A percentile compares a stretch with the other conserved stretches of the same genome.
Evolutionary conservation across 2,888 invertebrate genomes (phyloP).

Genomic region (Junonia oenone): DNA sequence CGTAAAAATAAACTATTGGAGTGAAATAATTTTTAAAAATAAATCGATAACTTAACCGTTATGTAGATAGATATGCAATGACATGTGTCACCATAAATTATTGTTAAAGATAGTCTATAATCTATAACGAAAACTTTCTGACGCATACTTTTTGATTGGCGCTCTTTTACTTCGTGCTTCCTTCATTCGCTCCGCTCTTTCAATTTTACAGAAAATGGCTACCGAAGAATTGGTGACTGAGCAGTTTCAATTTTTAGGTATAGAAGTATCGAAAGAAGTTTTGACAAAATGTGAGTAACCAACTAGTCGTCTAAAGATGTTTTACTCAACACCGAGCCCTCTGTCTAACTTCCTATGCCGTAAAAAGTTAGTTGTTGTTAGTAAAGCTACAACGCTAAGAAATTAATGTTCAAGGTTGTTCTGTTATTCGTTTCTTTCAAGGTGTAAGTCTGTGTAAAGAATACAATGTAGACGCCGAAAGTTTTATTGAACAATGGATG

Average conservation of each 20-base stretch:
- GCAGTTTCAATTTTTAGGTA: conserved; percentile 82
- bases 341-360: conserved; percentile 15
- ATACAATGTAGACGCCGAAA: conserved; percentile 82
- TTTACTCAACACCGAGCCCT: conserved; percentile 8
- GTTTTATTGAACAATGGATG: conserved; percentile 88
- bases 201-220: conserved; percentile 70
- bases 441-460: conserved; percentile 83
- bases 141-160: conserved; percentile 47
- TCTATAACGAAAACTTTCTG: conserved; percentile 38
- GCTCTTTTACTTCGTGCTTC: conserved; percentile 45
- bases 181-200: conserved; percentile 42
- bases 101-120: conserved; percentile 18
- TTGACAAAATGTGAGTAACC: conserved; percentile 77
- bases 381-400: conserved; percentile 39
- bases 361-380: conserved; percentile 36
- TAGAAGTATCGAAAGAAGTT: conserved; percentile 75
- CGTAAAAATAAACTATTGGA: too few species aligned
- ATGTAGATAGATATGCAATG: background rate
- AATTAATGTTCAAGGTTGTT: conserved; percentile 73
- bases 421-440: conserved; percentile 53
- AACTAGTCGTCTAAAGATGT: conserved; percentile 9
- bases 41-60: background rate
- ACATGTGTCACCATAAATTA: conserved; percentile 10
- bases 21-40: background rate
- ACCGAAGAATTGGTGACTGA: conserved; percentile 78